Evolutionary conservation across 1,140 invertebrate genomes (phyloP).

Genomic region (Drosophila tani): DNA sequence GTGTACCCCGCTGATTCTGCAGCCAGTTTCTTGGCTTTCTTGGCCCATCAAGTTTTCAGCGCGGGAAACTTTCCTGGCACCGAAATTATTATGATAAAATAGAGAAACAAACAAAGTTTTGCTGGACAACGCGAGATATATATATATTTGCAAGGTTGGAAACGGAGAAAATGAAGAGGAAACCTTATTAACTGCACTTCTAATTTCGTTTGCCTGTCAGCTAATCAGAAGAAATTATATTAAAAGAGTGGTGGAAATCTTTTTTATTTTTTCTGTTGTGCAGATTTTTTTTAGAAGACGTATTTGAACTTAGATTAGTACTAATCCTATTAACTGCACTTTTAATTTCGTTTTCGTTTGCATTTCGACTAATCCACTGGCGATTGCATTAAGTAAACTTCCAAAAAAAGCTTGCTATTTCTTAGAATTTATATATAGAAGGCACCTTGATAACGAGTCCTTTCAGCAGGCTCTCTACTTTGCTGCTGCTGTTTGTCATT

Average conservation of each 20-base stretch:
- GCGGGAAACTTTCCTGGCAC: conserved; percentile 57
- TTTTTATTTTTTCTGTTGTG: not conserved
- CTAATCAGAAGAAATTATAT: conserved; percentile 11
- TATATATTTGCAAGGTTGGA: not conserved
- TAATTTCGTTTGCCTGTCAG: conserved; percentile 33
- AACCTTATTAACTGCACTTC: conserved; percentile 35
- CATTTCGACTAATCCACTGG: conserved; percentile 16
- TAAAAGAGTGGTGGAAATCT: not conserved
- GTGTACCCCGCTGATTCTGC: conserved; percentile 11
- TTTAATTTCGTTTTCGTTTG: conserved; percentile 9
- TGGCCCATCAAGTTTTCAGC: conserved; percentile 39
- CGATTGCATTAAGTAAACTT: conserved; percentile 45
- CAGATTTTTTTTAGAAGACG: too few relatives aligned
- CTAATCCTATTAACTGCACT: not conserved
- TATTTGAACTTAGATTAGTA: too few relatives aligned
- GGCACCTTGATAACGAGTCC: conserved; percentile 23
- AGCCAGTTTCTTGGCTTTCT: conserved; percentile 23
- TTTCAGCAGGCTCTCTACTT: conserved; percentile 12
- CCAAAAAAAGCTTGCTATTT: not conserved
- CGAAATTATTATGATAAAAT: conserved; percentile 73
- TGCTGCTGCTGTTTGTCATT: conserved; percentile 74
- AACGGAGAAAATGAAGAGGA: conserved; percentile 7
- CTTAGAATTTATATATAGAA: not conserved
- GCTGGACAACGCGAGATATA: conserved; percentile 8
- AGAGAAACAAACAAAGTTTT: conserved; percentile 45